These are phyloP conservation scores for Athene cunicularia DNA, from an alignment of 2,113 vertebrate species.

Conservation along the genomic window DNA sequence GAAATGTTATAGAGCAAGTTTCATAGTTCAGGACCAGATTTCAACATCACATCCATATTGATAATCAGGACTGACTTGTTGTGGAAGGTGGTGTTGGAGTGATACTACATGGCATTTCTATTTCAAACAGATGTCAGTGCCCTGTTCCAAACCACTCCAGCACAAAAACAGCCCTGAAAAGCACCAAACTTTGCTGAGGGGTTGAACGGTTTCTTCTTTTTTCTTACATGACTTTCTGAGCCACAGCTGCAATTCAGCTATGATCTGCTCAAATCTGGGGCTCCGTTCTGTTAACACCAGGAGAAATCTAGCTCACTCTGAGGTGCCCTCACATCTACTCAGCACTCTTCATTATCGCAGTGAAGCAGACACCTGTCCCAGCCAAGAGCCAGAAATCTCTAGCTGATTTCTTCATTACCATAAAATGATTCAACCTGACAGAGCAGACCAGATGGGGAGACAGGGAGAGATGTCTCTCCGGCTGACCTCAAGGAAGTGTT, in stretches of 20 bases:
- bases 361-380: neutral
- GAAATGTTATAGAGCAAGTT: neutral
- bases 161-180: neutral
- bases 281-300: neutral
- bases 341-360: neutral
- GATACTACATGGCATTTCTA: fast-evolving
- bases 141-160: neutral
- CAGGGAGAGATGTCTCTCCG: neutral
- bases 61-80: neutral
- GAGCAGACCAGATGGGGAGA: neutral
- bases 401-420: neutral
- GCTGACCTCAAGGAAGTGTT: neutral
- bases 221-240: neutral
- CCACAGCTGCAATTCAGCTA: neutral
- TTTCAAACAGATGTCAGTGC: neutral
- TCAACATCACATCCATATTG: neutral
- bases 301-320: neutral
- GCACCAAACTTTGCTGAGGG: neutral
- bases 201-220: neutral
- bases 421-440: neutral
- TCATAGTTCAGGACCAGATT: neutral
- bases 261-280: neutral
- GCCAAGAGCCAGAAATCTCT: neutral
- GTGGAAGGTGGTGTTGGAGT: neutral
- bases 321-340: neutral